phyloP scores from a whole-genome alignment of 2,797 vertebrate genomes.

The Spheniscus humboldti region DNA sequence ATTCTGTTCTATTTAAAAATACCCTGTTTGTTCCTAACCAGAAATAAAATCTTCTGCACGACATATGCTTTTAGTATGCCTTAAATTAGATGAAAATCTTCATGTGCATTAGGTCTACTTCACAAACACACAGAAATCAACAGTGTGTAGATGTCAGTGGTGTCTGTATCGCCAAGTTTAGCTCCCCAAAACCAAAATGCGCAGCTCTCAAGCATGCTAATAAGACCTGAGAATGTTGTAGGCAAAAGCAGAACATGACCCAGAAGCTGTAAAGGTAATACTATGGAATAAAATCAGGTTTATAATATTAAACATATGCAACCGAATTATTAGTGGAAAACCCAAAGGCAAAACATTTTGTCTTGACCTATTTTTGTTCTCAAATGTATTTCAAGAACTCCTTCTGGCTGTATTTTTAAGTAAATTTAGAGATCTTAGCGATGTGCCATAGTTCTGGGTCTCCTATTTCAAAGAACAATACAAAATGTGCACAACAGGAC shows the following conservation, averaged over 20 bases:
- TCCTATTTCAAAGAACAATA: background rate
- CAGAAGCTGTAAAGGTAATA: background rate
- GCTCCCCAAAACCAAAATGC: background rate
- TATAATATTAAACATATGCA: background rate
- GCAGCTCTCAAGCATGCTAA: background rate
- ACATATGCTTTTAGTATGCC: background rate
- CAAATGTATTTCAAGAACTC: background rate
- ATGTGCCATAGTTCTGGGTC: background rate
- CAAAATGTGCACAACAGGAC: background rate
- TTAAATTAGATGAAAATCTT: background rate
- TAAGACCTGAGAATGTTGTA: background rate
- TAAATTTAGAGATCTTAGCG: background rate
- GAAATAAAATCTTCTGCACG: background rate
- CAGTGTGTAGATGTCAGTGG: background rate
- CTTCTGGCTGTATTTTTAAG: background rate
- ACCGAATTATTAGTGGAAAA: background rate
- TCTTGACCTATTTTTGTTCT: slow-evolving; percentile 3
- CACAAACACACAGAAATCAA: background rate
- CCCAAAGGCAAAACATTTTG: background rate
- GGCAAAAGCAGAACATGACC: background rate
- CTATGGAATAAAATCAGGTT: background rate
- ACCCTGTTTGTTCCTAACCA: background rate
- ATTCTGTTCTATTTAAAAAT: background rate
- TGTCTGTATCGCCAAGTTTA: background rate
- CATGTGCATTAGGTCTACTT: background rate